Percentiles rank a stretch among this genome's conserved stretches.
Conservation (phyloP, 2,113 vertebrate species). For the Myiozetetes cayanensis region DNA sequence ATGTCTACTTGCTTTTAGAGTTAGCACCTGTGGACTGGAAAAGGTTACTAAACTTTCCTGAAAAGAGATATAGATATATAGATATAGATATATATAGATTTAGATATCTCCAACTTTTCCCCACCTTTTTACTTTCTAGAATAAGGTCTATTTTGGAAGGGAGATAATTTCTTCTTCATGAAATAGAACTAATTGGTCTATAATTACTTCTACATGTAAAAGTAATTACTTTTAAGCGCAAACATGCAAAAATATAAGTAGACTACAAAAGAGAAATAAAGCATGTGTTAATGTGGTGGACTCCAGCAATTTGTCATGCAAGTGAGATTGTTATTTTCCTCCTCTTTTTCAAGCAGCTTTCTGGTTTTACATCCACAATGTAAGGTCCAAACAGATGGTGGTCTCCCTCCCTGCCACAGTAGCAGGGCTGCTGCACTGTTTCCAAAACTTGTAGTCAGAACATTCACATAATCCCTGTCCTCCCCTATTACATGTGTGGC, state of each 20-base stretch:
- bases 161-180: not conserved
- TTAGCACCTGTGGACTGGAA: not conserved
- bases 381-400: fast-evolving
- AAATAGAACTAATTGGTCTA: not conserved
- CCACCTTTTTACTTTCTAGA: not conserved
- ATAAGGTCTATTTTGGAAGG: not conserved
- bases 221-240: not conserved
- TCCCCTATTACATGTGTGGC: not conserved
- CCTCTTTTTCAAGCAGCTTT: not conserved
- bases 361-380: not conserved
- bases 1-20: not conserved
- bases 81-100: not conserved
- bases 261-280: not conserved
- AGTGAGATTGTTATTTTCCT: not conserved
- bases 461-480: not conserved
- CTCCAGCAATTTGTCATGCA: not conserved
- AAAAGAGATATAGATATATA: not conserved
- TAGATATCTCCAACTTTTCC: not conserved
- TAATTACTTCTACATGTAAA: not conserved
- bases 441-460: not conserved
- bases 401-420: not conserved
- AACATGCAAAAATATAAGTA: not conserved
- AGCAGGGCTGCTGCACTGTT: not conserved
- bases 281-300: not conserved
- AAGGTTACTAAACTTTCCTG: not conserved